Evolutionary conservation across 1,140 invertebrate species (phyloP), one percentile per base, ranked within the genome.

Genomic region (Pentalonia nigronervosa): DNA sequence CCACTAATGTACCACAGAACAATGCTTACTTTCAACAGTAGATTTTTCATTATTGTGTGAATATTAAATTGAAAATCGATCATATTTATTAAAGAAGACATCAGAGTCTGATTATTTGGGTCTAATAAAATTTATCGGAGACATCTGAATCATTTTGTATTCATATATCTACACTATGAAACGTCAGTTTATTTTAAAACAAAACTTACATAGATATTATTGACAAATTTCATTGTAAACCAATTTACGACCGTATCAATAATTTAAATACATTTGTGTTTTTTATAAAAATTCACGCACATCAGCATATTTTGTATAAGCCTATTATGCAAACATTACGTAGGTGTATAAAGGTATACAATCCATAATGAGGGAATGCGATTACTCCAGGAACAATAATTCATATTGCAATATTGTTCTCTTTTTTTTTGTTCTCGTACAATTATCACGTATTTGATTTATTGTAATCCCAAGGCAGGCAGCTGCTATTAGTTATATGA

Each of bases 361-460:
- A 45, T 30, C 20, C 34, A 21, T 84, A 84, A 84, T 45, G 83
- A 84, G 83, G 11, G 11, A 84, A 84, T 84, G 23, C 34, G 81
- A 83, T 84, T 41, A 41, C 36, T 84, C 8, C 36, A 41, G 21
- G 21, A 84, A 76, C 67, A n/a, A 81, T 34, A 81, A 81, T 7
- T 81, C 7, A 23, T 84, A 84, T 25, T 41, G 36, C 21, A 84
- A 36, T 45, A 45, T 67, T 84, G 9, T 45, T 30, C 41, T 84
- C 11, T 30, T 84, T 87, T 47, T 87, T 41, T 41, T 87, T 17
- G 14, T 17, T 17, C 47, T n/a, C 17, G 36, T n/a, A 30, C 34
- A 87, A 87, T 87, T 87, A 87, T 47, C 45, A 47, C 36, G 25
- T n/a, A 47, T 87, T 87, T n/a, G 84, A 87, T 48, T 87, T 87